phyloP scores from a whole-genome alignment of 1,140 invertebrate genomes.

The Drosophila oshimai region DNA sequence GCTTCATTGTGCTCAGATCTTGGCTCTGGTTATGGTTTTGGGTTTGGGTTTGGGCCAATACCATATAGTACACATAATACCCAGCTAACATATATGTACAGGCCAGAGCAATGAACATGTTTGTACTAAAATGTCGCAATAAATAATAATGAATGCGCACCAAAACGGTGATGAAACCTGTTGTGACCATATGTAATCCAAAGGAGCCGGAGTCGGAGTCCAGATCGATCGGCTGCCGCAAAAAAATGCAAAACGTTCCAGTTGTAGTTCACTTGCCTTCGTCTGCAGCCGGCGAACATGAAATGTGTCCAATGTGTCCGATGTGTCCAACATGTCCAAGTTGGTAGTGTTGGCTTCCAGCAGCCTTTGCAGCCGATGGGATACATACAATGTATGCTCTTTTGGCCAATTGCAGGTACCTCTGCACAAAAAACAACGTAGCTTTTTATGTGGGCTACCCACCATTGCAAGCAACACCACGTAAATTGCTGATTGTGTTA shows the following conservation, averaged over 20 bases:
- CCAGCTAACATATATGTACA: slow-evolving; percentile 9
- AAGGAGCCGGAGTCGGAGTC: slow-evolving; percentile 37
- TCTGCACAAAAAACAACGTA: slow-evolving; percentile 1
- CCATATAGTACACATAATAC: slow-evolving; percentile 31
- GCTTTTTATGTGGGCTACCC: slow-evolving; percentile 28
- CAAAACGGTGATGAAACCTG: slow-evolving; percentile 70
- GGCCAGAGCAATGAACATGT: slow-evolving; percentile 61
- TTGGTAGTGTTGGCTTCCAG: slow-evolving; percentile 7
- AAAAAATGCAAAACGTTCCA: slow-evolving; percentile 53
- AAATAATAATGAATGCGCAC: slow-evolving; percentile 74
- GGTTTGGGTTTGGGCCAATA: slow-evolving; percentile 22
- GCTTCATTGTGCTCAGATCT: slow-evolving; percentile 31
- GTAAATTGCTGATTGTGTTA: slow-evolving; percentile 25
- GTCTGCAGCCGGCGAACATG: slow-evolving; percentile 34
- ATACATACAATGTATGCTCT: background rate
- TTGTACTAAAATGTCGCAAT: slow-evolving; percentile 66
- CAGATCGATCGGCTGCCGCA: slow-evolving; percentile 48
- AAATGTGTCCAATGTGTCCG: slow-evolving; percentile 51
- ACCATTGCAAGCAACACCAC: slow-evolving; percentile 20
- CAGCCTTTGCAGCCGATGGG: slow-evolving; percentile 1
- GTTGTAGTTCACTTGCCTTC: slow-evolving; percentile 50
- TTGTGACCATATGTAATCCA: slow-evolving; percentile 62
- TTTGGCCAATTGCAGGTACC: background rate
- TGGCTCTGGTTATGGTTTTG: slow-evolving; percentile 5
- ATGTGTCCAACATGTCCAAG: slow-evolving; percentile 10